Evolutionary conservation across 2,797 vertebrate genomes (phyloP).

Genomic region (Aselliscus stoliczkanus): DNA sequence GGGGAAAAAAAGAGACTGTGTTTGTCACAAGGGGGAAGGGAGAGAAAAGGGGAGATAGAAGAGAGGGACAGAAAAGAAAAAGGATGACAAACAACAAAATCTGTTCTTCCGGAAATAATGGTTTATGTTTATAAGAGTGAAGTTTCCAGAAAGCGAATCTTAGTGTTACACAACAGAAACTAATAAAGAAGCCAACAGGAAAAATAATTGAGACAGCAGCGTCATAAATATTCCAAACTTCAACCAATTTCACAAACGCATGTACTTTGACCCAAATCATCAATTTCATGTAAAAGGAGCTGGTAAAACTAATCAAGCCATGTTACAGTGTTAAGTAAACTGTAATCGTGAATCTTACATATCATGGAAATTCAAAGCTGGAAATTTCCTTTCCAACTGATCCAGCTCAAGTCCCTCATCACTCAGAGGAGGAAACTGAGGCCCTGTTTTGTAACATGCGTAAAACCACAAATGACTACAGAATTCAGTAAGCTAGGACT

Average conservation of each 20-base stretch:
- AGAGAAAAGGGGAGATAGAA: neutral
- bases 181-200: slow-evolving; percentile 50
- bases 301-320: neutral
- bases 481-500: neutral
- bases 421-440: slow-evolving; percentile 42
- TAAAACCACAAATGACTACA: neutral
- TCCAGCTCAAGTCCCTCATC: slow-evolving; percentile 8
- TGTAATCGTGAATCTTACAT: neutral
- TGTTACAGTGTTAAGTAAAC: neutral
- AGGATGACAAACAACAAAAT: neutral
- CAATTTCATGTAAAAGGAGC: slow-evolving; percentile 34
- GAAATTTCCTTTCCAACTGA: slow-evolving; percentile 42
- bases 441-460: neutral
- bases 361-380: neutral
- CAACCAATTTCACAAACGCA: slow-evolving; percentile 39
- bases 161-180: slow-evolving; percentile 66
- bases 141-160: slow-evolving; percentile 62
- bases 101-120: slow-evolving; percentile 21
- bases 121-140: slow-evolving; percentile 39
- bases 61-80: neutral
- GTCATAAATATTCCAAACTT: slow-evolving; percentile 38
- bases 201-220: slow-evolving; percentile 32
- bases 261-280: slow-evolving; percentile 34
- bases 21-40: neutral
- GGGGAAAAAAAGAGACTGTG: neutral